phyloP scores from a whole-genome alignment of 2,888 invertebrate species.

The Omphaloscelis lunosa region DNA sequence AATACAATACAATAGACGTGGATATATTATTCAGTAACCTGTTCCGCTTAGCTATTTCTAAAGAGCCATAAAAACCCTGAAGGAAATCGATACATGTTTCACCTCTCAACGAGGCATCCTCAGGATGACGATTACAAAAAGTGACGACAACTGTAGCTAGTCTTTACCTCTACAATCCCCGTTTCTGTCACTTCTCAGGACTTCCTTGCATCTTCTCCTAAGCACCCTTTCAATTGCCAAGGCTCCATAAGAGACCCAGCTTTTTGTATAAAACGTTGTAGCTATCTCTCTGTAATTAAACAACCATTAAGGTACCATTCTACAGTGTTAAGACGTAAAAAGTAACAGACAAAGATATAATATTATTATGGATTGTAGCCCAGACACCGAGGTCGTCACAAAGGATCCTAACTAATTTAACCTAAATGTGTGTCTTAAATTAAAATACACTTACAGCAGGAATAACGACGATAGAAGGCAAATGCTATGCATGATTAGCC shows the following conservation, averaged over 20 bases:
- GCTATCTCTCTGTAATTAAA: conserved; percentile 79
- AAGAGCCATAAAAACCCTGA: too few species aligned
- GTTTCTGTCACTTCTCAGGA: neutral
- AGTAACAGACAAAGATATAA: neutral
- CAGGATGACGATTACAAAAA: too few species aligned
- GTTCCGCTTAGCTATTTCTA: too few species aligned
- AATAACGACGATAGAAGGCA: neutral
- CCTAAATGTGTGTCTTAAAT: neutral
- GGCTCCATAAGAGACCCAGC: conserved; percentile 91
- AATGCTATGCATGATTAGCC: too few species aligned
- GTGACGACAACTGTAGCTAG: neutral
- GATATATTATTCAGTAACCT: too few species aligned
- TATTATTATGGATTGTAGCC: neutral
- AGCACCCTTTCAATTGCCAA: conserved; percentile 92
- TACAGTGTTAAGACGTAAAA: neutral
- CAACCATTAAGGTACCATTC: neutral
- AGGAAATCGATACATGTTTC: too few species aligned
- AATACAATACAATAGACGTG: too few species aligned
- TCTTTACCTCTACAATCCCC: conserved; percentile 62
- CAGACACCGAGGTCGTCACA: neutral
- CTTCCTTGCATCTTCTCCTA: conserved; percentile 85
- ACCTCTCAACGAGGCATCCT: too few species aligned
- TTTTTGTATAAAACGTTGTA: conserved; percentile 85
- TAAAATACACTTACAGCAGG: neutral
- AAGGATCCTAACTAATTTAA: neutral